Base-by-base conservation (phyloP, 2,797 vertebrate genomes). In the Allobates femoralis region DNA sequence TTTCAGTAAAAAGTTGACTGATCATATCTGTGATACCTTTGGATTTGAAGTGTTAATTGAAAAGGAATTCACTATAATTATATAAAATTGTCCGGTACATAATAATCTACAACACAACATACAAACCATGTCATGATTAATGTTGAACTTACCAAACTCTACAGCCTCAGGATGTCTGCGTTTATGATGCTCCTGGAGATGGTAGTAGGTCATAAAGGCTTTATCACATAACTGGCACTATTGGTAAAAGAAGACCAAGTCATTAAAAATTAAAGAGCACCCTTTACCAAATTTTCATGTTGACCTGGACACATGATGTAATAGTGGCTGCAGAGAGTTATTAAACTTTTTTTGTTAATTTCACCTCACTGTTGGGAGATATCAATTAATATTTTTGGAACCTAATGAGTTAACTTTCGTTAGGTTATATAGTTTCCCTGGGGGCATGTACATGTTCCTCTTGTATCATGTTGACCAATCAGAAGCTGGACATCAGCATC, bases 211-310 rank as follows among this genome's bases (percentile, higher is more conserved):
- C 90, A 93, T 81, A 88, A 95, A 96, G 3, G 91, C 90, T 91
- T 96, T 96, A 69, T 95, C 92, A 87, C 95, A 96, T 41, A 93
- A 87, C 58, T 94, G 94, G 89, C 95, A 96, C 95, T 96, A 85
- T 34, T 85, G 21, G 11, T 23, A 6, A 14, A 50, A 34, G 85
- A 55, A 75, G 10, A 15, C 23, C 16, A 85, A 34, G 46, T 41
- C 18, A 67, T 11, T 51, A 53, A 53, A 51, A 50, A 50, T 46
- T 46, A 46, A 46, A 46, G 11, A 11, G 7, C 7, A 46, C 41
- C 41, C 2, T 46, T 46, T 11, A 46, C 7, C 41, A 46, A 46
- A 46, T 46, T 46, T 46, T n/a, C 6, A 8, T 46, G 1, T 46
- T 46, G 41, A 46, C 7, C 41, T 11, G 2, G 0, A 46, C 41